phyloP scores from a whole-genome alignment of 2,797 vertebrate species.

The Smutsia temminckii region DNA sequence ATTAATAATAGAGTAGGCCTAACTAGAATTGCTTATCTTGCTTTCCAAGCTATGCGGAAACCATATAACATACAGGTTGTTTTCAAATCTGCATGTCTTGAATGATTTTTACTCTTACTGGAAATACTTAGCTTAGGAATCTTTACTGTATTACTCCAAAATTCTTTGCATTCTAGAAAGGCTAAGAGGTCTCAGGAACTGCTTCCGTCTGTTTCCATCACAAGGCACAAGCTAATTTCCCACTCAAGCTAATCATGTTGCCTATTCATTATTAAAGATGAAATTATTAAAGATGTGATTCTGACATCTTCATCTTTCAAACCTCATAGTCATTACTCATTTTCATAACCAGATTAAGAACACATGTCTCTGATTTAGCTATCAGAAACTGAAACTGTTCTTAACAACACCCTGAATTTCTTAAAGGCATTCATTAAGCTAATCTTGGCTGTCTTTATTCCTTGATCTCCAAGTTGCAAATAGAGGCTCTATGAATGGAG shows the following conservation, averaged over 20 bases:
- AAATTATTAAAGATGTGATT: neutral
- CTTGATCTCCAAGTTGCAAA: conserved; percentile 10
- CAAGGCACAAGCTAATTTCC: neutral
- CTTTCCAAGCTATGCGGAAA: neutral
- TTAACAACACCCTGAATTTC: neutral
- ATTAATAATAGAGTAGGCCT: neutral
- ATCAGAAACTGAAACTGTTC: neutral
- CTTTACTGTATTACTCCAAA: neutral
- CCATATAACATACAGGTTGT: neutral
- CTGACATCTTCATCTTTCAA: neutral
- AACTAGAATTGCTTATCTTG: neutral
- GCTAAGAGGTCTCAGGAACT: neutral
- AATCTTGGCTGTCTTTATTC: neutral
- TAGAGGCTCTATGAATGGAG: neutral
- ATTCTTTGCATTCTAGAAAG: conserved; percentile 48
- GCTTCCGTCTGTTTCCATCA: neutral
- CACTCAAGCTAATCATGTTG: neutral
- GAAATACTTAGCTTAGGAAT: conserved; percentile 44
- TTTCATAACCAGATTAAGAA: conserved; percentile 40
- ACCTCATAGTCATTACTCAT: neutral
- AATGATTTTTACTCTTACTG: conserved; percentile 13
- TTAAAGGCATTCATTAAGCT: neutral
- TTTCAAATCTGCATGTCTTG: neutral
- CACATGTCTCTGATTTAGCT: neutral
- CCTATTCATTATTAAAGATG: neutral